Evolutionary conservation across 2,797 vertebrate genomes (phyloP), one percentile per base, ranked within the genome.

Genomic region (Orientallactaga sibirica): DNA sequence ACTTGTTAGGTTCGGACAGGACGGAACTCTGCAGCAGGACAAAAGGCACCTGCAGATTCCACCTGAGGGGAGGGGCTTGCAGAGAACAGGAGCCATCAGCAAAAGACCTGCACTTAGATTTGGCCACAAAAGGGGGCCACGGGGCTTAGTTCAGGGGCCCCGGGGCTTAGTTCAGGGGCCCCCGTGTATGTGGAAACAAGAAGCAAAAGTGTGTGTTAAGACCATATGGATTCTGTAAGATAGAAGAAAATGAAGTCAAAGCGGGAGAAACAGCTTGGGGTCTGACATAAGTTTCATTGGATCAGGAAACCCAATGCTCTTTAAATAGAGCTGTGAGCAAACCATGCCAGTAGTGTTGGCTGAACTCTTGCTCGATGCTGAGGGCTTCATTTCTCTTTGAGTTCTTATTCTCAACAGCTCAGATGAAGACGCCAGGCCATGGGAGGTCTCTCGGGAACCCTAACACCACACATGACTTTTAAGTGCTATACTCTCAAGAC

Each of bases 1-100:
- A 41, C 86, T 88, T 79, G 88, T 85, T 95, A 64, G 22, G 61
- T 24, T 62, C 92, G 77, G 81, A 87, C 70, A 93, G 78, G 95
- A 75, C 16, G 67, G 87, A 52, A 48, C 43, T 79, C 78, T 66
- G 43, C 18, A 7, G 70, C 24, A 20, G 67, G 77, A 7, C 62
- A 33, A 76, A 75, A 85, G 55, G 67, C 62, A 64, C 90, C 80
- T 64, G 41, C 7, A 64, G 86, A 33, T 14, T 11, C 3, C 71
- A 41, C 55, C 64, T 6, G 86, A 71, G 86, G 41, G 64, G 68
- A 64, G 7, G 18, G 1, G 2, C 33, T 58, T 86, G 37, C 92
- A 37, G n/a, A n/a, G n/a, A 2, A 19, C n/a, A 79, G 78, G 73
- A 89, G 67, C 71, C 19, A 0, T 41, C 64, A 19, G 19, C 76